A percentile compares a stretch with the other conserved stretches of the same genome.
Conservation (phyloP, 2,113 vertebrate species). For the Leucopsar rothschildi region DNA sequence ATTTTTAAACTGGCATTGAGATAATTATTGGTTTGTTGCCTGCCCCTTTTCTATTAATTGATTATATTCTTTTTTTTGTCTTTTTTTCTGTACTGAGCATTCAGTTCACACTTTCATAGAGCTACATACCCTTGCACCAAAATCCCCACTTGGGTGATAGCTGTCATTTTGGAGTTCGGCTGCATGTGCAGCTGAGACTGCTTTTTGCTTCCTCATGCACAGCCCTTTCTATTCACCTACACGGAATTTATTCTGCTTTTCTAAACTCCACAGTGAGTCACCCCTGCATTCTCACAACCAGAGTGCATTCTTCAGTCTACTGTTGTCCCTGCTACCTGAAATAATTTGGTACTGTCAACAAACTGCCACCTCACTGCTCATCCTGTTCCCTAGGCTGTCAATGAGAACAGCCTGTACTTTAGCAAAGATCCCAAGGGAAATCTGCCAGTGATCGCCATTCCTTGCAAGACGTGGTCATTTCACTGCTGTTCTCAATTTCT, state of each 20-base stretch:
- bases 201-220: neutral
- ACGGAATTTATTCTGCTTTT: neutral
- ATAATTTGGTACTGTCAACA: neutral
- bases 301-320: neutral
- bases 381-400: neutral
- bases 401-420: neutral
- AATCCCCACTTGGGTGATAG: neutral
- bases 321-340: neutral
- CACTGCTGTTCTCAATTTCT: neutral
- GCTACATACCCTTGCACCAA: neutral
- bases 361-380: constrained; percentile 13
- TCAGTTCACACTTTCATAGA: neutral
- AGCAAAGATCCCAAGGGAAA: neutral
- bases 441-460: neutral
- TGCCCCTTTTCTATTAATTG: neutral
- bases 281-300: neutral
- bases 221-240: neutral
- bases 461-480: neutral
- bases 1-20: neutral
- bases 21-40: neutral
- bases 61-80: neutral
- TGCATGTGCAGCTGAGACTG: neutral
- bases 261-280: neutral
- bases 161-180: neutral
- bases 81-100: neutral